phyloP scores from a whole-genome alignment of 2,113 vertebrate species.

The Elaphurus davidianus region DNA sequence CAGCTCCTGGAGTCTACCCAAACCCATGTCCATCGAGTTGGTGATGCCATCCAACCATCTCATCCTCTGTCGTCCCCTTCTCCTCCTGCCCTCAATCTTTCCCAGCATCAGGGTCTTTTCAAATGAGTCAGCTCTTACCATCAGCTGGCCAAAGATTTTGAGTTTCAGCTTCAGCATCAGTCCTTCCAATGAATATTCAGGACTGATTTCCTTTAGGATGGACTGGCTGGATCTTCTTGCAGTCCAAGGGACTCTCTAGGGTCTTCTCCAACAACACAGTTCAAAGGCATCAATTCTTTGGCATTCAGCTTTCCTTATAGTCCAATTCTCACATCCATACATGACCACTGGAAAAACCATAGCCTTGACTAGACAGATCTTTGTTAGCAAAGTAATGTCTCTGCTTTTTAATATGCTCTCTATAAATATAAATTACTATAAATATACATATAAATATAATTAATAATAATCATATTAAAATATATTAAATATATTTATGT shows the following conservation, averaged over 20 bases:
- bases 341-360: too few relatives aligned
- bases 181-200: neutral
- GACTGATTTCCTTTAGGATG: neutral
- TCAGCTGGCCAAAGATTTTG: neutral
- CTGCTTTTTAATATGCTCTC: too few relatives aligned
- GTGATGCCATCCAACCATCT: neutral
- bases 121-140: neutral
- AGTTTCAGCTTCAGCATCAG: neutral
- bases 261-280: neutral
- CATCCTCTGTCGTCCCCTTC: neutral
- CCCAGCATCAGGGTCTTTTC: neutral
- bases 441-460: too few relatives aligned
- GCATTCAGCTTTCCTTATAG: too few relatives aligned
- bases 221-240: neutral
- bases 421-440: too few relatives aligned
- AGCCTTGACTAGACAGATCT: too few relatives aligned
- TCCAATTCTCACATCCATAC: too few relatives aligned
- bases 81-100: neutral
- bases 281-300: too few relatives aligned
- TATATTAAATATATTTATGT: too few relatives aligned
- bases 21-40: fast-evolving
- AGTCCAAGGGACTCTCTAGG: neutral
- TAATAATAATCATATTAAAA: too few relatives aligned
- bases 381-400: too few relatives aligned
- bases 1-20: neutral